Conservation (phyloP, 2,113 vertebrate genomes). For the Sylvilagus bachmani region DNA sequence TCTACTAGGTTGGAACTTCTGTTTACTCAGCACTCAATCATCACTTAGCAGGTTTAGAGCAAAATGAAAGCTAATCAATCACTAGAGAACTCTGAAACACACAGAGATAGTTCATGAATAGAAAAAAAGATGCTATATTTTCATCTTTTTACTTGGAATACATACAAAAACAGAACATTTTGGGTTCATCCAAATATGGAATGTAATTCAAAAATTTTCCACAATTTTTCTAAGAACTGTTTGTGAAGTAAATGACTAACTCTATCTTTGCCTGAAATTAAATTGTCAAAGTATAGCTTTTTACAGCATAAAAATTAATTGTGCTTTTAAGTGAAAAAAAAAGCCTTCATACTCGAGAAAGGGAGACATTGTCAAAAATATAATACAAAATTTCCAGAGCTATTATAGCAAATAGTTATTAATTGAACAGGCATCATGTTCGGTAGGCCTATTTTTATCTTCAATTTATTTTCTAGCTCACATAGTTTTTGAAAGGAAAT, state of each 20-base stretch:
- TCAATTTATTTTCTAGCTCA: background rate
- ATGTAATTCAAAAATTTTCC: slow-evolving; percentile 56
- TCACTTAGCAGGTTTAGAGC: background rate
- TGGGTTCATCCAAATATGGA: slow-evolving; percentile 24
- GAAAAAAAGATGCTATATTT: background rate
- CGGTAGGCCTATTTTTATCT: background rate
- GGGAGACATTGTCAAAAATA: slow-evolving; percentile 38
- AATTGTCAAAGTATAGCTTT: slow-evolving; percentile 70
- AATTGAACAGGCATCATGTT: slow-evolving; percentile 34
- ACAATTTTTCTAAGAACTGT: slow-evolving; percentile 54
- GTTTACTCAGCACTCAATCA: background rate
- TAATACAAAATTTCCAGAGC: background rate
- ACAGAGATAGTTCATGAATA: background rate
- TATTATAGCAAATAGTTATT: slow-evolving; percentile 40
- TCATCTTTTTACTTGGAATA: slow-evolving; percentile 23
- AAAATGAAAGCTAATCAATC: slow-evolving; percentile 43
- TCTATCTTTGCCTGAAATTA: slow-evolving; percentile 64
- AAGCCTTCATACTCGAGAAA: slow-evolving; percentile 53
- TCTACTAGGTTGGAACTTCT: background rate
- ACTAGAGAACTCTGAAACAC: background rate
- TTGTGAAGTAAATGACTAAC: slow-evolving; percentile 68
- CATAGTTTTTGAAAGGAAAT: background rate
- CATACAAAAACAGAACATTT: background rate
- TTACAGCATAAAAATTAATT: slow-evolving; percentile 44
- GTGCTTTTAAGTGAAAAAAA: slow-evolving; percentile 53